These are phyloP conservation scores for Apoda limacodes DNA, from an alignment of 2,888 invertebrate genomes.

Conservation along the genomic window DNA sequence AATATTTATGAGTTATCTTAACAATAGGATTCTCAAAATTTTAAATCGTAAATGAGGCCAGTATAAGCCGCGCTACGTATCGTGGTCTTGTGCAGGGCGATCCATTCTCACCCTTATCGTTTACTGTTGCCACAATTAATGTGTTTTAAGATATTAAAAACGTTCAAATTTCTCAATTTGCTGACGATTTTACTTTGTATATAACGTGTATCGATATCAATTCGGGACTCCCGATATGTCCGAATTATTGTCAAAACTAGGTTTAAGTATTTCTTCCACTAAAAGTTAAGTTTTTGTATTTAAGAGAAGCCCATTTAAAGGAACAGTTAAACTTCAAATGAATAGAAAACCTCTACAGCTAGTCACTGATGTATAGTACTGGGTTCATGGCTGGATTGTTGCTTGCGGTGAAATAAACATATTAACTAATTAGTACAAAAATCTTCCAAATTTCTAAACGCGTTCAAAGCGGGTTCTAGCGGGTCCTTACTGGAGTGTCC, in stretches of 20 bases:
- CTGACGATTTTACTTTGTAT: slow-evolving; percentile 19
- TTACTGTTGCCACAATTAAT: slow-evolving; percentile 19
- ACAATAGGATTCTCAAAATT: slow-evolving; percentile 16
- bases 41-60: background rate
- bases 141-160: slow-evolving; percentile 7
- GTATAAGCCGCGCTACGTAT: slow-evolving; percentile 10
- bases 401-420: slow-evolving; percentile 11
- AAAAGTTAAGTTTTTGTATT: too few species aligned
- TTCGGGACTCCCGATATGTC: too few species aligned
- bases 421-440: slow-evolving; percentile 8
- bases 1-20: too few species aligned
- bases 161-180: slow-evolving; percentile 19
- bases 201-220: background rate
- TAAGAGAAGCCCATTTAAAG: too few species aligned
- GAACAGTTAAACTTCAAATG: slow-evolving; percentile 4
- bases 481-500: slow-evolving; percentile 10
- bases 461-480: slow-evolving; percentile 8
- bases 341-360: slow-evolving; percentile 2
- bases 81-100: slow-evolving; percentile 24
- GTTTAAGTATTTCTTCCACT: too few species aligned
- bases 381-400: slow-evolving; percentile 12
- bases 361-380: slow-evolving; percentile 9
- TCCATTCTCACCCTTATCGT: slow-evolving; percentile 26
- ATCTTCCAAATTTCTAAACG: slow-evolving; percentile 4
- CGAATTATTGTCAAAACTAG: too few species aligned